Percentiles rank a stretch among this genome's conserved stretches.
These are phyloP conservation scores for Gymnothorax reevesii DNA, from an alignment of 2,797 vertebrate genomes.

Conservation along the genomic window DNA sequence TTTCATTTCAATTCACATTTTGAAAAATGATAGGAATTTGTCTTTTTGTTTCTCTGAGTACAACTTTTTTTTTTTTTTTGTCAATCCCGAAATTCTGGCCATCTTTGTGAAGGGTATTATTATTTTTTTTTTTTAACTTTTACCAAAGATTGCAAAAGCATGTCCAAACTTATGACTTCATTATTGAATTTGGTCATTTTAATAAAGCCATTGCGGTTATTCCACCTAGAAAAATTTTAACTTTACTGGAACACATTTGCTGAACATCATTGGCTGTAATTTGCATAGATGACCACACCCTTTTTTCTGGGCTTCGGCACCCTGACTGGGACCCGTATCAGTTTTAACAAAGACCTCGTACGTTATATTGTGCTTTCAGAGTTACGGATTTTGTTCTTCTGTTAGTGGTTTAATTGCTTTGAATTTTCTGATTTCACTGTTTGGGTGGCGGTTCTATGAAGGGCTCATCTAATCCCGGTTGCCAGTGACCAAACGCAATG, in stretches of 20 bases:
- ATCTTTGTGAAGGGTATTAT: no score
- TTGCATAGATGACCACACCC: background rate
- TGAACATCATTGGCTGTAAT: background rate
- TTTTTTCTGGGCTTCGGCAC: background rate
- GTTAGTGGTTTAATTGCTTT: background rate
- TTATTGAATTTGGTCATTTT: no score
- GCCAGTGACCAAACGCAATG: background rate
- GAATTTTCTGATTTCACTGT: background rate
- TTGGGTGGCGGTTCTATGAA: background rate
- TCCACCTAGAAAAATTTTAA: background rate
- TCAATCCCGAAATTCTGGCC: no score
- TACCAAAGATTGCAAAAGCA: no score
- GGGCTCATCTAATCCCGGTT: background rate
- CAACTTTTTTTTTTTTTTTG: no score
- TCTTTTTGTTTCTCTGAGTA: no score
- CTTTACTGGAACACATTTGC: background rate
- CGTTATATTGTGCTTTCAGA: background rate
- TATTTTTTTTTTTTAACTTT: no score
- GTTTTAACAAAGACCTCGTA: background rate
- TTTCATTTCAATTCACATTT: no score
- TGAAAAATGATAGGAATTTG: no score
- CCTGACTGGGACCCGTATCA: background rate
- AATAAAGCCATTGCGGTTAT: background rate
- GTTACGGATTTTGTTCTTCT: background rate
- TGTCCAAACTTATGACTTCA: no score